Percentiles rank a stretch among this genome's conserved stretches.
Conservation (phyloP, 2,113 vertebrate genomes). For the Ciconia maguari region DNA sequence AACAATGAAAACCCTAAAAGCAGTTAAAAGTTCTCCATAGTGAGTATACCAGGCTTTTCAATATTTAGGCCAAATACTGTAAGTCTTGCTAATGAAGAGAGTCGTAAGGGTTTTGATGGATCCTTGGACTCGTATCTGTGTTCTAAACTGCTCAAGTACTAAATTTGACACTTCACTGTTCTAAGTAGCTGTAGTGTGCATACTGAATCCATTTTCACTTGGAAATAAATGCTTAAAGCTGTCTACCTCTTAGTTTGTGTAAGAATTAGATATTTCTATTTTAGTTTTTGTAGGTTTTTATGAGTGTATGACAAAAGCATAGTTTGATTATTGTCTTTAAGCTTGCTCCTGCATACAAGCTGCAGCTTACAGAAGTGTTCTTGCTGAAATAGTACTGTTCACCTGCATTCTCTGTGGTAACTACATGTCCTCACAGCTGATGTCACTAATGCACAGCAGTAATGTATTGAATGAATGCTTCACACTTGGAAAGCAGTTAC, state of each 20-base stretch:
- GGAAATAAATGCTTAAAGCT: background rate
- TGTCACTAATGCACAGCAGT: background rate
- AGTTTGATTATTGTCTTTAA: background rate
- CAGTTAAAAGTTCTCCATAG: background rate
- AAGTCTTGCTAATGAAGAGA: background rate
- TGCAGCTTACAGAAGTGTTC: background rate
- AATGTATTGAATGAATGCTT: background rate
- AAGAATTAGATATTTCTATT: background rate
- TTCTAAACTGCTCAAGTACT: background rate
- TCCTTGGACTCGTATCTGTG: background rate
- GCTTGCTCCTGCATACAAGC: background rate
- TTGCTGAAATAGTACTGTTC: background rate
- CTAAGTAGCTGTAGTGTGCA: background rate
- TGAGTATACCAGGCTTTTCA: background rate
- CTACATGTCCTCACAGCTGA: background rate
- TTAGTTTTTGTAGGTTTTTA: background rate
- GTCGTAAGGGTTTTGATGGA: background rate
- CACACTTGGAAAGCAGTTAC: background rate
- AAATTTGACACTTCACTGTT: background rate
- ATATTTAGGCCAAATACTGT: background rate
- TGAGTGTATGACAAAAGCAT: background rate
- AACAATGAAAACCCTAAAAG: background rate
- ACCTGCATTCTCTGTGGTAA: background rate
- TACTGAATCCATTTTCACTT: background rate
- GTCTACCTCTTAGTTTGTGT: background rate